phyloP scores from a whole-genome alignment of 2,888 invertebrate species.

The Drosophila hamatofila region DNA sequence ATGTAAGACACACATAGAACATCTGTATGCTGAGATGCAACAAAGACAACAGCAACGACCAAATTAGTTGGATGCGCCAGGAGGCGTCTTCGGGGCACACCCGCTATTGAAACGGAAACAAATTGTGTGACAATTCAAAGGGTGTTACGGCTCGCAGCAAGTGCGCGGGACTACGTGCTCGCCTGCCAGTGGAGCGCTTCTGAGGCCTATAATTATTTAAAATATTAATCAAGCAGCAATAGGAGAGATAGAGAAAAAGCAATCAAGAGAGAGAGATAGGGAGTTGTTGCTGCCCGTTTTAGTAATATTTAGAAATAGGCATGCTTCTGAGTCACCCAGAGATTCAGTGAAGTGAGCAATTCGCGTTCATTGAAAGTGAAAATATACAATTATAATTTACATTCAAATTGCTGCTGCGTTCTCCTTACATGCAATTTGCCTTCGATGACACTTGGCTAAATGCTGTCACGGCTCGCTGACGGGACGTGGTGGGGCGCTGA shows the following conservation, averaged over 20 bases:
- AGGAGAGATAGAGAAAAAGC: neutral
- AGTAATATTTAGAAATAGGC: conserved; percentile 12
- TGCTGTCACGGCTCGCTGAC: conserved; percentile 33
- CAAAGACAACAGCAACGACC: conserved; percentile 38
- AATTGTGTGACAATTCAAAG: conserved; percentile 50
- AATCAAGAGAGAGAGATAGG: neutral
- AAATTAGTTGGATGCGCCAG: conserved; percentile 42
- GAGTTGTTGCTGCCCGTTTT: neutral
- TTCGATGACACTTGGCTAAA: conserved; percentile 60
- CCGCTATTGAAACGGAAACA: conserved; percentile 21
- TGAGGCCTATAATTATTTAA: conserved; percentile 7
- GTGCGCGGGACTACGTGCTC: conserved; percentile 32
- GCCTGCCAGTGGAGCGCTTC: neutral
- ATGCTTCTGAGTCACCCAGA: conserved; percentile 36
- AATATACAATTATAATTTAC: conserved; percentile 56
- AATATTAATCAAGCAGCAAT: conserved; percentile 14
- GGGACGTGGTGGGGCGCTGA: conserved; percentile 39
- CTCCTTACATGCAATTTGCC: conserved; percentile 33
- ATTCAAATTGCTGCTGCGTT: conserved; percentile 53
- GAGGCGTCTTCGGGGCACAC: neutral
- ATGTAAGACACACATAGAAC: conserved; percentile 71
- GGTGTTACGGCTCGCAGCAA: conserved; percentile 10
- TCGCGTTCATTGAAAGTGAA: conserved; percentile 39
- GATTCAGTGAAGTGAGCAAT: conserved; percentile 22
- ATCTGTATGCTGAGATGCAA: conserved; percentile 44